Base-by-base conservation (phyloP, 2,113 vertebrate genomes). In the Shinisaurus crocodilurus region DNA sequence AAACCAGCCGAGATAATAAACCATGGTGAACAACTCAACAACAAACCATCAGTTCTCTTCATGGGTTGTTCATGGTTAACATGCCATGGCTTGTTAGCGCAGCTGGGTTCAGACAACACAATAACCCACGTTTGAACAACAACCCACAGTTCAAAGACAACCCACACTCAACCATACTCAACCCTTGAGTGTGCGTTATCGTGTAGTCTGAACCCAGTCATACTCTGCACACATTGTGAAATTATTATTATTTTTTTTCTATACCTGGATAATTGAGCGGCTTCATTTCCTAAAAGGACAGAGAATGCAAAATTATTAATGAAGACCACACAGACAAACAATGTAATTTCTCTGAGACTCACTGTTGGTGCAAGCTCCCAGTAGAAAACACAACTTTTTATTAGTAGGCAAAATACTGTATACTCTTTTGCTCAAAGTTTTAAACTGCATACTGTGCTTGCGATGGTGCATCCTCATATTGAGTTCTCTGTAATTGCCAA, bases 221-320 rank as follows among this genome's bases (percentile, higher is more conserved):
- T 18, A 23, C 18, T 76, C 40, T 7, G 37, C 16, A 50, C 34
- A 86, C 25, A 86, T 13, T 15, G 0, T 79, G 32, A 34, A n/a
- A 67, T 80, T 20, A 70, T 27, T 15, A 57, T 40, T 27, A 15
- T 40, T 5, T 91, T n/a, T 86, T 63, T 89, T 43, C 90, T 85
- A 85, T 92, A 96, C 96, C 96, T 94, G 16, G 0, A 8, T 32
- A 0, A 23, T 80, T 3, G 0, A 93, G 82, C 77, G 12, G 85
- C 13, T 25, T 0, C 0, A 6, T 5, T 69, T 92, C 96, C 96
- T 96, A 90, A 72, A 96, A 96, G 93, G 67, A 92, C 12, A 93
- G 20, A 94, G 16, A 95, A 70, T 32, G 91, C 16, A 45, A 65
- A 6, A 63, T 32, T 34, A n/a, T 54, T 27, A 77, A 34, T 25